Evolutionary conservation across 2,797 vertebrate genomes (phyloP).

Genomic region (Acrossocheilus wenchowensis): DNA sequence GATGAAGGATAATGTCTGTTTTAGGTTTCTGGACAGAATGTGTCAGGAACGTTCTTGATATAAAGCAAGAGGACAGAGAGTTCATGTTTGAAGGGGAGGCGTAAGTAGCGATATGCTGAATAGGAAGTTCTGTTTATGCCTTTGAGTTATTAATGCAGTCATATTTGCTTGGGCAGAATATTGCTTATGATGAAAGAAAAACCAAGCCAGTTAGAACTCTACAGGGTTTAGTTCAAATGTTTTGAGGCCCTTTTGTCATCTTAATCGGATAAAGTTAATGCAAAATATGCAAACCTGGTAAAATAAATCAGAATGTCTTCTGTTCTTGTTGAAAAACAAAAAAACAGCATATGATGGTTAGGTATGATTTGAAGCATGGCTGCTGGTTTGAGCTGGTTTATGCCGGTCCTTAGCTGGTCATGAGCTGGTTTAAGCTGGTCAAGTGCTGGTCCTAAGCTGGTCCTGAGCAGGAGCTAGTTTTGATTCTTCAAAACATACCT

Average conservation of each 20-base stretch:
- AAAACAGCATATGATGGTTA: no score
- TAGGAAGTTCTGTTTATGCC: not conserved
- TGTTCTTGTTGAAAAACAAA: not conserved
- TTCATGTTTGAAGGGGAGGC: not conserved
- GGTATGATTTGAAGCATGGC: no score
- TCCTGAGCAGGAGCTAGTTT: no score
- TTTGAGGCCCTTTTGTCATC: slow-evolving; percentile 9
- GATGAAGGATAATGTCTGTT: slow-evolving; percentile 19
- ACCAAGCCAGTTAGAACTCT: not conserved
- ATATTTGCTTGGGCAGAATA: not conserved
- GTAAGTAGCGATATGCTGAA: no score
- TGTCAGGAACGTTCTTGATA: not conserved
- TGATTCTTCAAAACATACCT: no score
- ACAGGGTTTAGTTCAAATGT: slow-evolving; percentile 15
- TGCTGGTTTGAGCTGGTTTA: no score
- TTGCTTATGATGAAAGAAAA: not conserved
- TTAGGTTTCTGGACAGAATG: slow-evolving; percentile 32
- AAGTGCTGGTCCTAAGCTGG: no score
- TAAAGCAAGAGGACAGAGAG: not conserved
- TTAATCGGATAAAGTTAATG: slow-evolving; percentile 3
- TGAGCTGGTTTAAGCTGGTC: no score
- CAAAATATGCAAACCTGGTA: slow-evolving; percentile 25
- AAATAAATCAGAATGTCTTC: slow-evolving; percentile 24
- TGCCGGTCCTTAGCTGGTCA: no score
- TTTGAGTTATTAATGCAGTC: not conserved